These are phyloP conservation scores for Eudyptes chrysolophus DNA, from an alignment of 2,113 vertebrate species.

Conservation along the genomic window DNA sequence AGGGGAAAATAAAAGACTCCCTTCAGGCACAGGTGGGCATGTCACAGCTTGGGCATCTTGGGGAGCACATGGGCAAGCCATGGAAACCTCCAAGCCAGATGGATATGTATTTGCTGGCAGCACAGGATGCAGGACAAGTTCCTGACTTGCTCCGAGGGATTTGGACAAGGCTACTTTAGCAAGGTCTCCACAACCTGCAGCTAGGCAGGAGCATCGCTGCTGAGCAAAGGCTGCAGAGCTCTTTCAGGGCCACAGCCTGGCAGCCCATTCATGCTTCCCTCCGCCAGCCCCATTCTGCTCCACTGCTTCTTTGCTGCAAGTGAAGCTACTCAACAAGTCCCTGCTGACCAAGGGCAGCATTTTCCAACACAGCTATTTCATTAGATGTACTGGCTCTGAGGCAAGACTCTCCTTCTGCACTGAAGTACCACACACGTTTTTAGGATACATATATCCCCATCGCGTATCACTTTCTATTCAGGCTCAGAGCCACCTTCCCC, in stretches of 20 bases:
- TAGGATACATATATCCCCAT: not conserved
- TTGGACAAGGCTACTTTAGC: not conserved
- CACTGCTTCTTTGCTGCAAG: not conserved
- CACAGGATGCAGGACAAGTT: not conserved
- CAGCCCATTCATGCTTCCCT: not conserved
- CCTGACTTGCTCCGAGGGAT: rapidly evolving
- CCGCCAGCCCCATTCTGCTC: not conserved
- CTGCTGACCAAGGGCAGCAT: not conserved
- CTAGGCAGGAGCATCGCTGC: not conserved
- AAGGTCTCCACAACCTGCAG: not conserved
- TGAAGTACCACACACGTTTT: not conserved
- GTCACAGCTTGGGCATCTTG: not conserved
- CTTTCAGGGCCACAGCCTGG: not conserved
- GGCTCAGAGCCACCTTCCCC: not conserved
- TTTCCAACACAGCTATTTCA: not conserved
- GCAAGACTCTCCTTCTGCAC: not conserved
- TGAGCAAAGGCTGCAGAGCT: not conserved
- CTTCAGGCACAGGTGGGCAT: not conserved
- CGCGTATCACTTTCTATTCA: not conserved
- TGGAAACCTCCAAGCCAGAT: not conserved
- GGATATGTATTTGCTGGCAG: not conserved
- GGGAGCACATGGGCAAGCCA: not conserved
- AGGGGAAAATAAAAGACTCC: not conserved
- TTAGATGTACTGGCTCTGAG: not conserved
- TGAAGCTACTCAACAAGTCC: conserved; percentile 15